Evolutionary conservation across 2,797 vertebrate species (phyloP).

Genomic region (Lacerta bilineata): DNA sequence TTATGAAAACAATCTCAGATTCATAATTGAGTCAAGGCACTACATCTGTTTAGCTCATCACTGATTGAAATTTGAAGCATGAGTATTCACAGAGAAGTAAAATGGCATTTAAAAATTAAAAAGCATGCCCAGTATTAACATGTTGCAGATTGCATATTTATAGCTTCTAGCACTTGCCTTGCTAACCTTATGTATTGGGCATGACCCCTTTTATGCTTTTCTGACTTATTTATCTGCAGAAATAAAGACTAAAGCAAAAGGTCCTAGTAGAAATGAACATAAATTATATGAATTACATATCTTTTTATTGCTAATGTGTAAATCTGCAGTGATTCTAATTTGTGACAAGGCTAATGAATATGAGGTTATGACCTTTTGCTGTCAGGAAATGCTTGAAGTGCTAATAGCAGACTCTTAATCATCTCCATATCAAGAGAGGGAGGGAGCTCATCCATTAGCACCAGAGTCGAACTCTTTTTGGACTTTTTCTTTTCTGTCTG

Average conservation of each 20-base stretch:
- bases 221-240: slow-evolving; percentile 18
- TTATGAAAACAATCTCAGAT: slow-evolving; percentile 10
- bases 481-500: background rate
- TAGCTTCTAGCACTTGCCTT: slow-evolving; percentile 13
- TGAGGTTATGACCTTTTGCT: slow-evolving; percentile 19
- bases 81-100: background rate
- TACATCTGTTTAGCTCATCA: slow-evolving; percentile 12
- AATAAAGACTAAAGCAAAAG: background rate
- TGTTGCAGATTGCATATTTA: slow-evolving; percentile 18
- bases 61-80: background rate
- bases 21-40: slow-evolving; percentile 8
- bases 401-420: slow-evolving; percentile 5
- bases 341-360: slow-evolving; percentile 7
- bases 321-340: background rate
- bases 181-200: slow-evolving; percentile 11
- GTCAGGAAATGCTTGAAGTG: background rate
- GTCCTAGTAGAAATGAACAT: background rate
- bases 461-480: background rate
- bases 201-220: slow-evolving; percentile 23
- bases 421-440: background rate
- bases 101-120: background rate
- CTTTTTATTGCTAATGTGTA: background rate
- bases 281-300: background rate
- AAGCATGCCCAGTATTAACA: background rate
- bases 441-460: background rate